Evolutionary conservation across 2,888 invertebrate species (phyloP).

Genomic region (Andrena hattorfiana): DNA sequence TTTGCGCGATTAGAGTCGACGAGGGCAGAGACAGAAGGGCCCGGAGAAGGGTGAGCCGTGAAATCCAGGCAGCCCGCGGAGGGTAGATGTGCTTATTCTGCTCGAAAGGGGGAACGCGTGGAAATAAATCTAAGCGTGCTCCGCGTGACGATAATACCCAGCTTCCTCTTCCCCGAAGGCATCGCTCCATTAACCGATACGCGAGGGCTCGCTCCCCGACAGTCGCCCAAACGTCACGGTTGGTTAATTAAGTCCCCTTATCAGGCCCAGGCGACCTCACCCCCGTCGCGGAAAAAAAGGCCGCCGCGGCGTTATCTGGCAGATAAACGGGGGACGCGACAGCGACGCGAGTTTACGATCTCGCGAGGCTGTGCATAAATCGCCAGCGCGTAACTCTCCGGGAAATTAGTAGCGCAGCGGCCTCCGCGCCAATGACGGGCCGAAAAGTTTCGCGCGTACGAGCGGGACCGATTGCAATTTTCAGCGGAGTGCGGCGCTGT

Average conservation of each 20-base stretch:
- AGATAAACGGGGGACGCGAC: too few species aligned
- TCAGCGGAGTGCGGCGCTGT: constrained; percentile 1
- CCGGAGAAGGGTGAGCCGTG: constrained; percentile 43
- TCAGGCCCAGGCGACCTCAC: too few species aligned
- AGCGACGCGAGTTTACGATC: too few species aligned
- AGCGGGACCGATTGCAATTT: background rate
- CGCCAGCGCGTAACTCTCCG: too few species aligned
- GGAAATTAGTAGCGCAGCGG: too few species aligned
- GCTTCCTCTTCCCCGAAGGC: constrained; percentile 30
- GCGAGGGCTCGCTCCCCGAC: too few species aligned
- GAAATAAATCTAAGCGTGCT: constrained; percentile 60
- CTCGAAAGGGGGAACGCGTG: constrained; percentile 48
- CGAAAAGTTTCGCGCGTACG: background rate
- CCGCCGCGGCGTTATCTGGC: too few species aligned
- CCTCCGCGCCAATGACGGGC: background rate
- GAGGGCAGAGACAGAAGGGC: background rate
- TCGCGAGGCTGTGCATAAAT: too few species aligned
- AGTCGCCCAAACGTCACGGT: too few species aligned
- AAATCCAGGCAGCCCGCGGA: constrained; percentile 46
- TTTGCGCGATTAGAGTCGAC: constrained; percentile 48
- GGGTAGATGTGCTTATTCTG: constrained; percentile 67
- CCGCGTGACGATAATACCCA: constrained; percentile 60
- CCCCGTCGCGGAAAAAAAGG: too few species aligned
- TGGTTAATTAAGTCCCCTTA: too few species aligned
- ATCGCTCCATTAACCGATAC: constrained; percentile 59